Base-by-base conservation (phyloP, 2,888 invertebrate species). In the Eucera pruinosa region DNA sequence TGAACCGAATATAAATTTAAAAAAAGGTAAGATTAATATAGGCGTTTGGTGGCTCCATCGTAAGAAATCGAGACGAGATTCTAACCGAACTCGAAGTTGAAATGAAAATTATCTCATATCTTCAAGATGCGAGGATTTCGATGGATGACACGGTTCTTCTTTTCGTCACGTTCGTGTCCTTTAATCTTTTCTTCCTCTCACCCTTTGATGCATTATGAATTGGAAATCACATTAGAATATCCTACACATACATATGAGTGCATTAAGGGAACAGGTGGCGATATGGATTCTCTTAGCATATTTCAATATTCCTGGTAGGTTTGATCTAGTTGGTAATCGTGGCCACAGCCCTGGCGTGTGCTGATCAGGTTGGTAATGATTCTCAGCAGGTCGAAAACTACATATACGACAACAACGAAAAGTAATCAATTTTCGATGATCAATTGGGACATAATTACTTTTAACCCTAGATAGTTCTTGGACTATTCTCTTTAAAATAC, bases 281-380 rank as follows among this genome's bases (percentile, higher is more conserved):
- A 87, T 87, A 85, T 86, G 84, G 87, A 88, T 89, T 89, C 88
- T 86, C 78, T 87, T 86, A 82, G 84, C 86, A 87, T 86, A 88
- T 84, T 89, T 87, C 86, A 88, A 90, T 90, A 90, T 89, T 86
- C 64, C 67, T 6, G 33, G 33, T 50, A 39, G 66, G 60, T 80
- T 81, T 86, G 89, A 90, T 90, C 89, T 89, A 90, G 81, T 85
- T 76, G 74, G 58, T 54, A 75, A 82, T 86, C 89, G 89, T 88
- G 89, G 50, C 33, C 45, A 9, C 13, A 23, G 33, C n/a, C 60
- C 13, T 9, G 45, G 13, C 20, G 45, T 47, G 61, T 48, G 66
- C 45, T 64, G 61, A 69, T 80, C 78, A 67, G 45, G 23, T 27
- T n/a, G 43, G 13, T 60, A 67, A 69, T 55, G 66, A 66, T 55